A percentile compares a stretch with the other conserved stretches of the same genome.
phyloP scores from a whole-genome alignment of 2,113 vertebrate species.

The Madoqua kirkii region DNA sequence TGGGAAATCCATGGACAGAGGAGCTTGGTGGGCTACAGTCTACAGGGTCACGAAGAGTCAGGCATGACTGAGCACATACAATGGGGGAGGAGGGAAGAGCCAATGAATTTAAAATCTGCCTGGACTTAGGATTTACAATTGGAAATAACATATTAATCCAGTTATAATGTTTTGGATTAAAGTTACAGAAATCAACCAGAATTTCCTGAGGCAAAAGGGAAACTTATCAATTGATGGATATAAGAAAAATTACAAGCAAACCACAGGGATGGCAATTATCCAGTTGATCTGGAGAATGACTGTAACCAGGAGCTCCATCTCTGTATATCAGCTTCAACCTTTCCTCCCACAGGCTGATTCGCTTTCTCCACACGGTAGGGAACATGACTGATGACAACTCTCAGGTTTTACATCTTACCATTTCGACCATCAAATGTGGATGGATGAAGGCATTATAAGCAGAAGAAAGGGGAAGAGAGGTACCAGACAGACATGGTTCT shows the following conservation, averaged over 20 bases:
- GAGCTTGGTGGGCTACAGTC: background rate
- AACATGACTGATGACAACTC: background rate
- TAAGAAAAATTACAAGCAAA: background rate
- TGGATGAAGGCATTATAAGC: too few species aligned
- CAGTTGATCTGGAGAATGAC: background rate
- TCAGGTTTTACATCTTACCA: background rate
- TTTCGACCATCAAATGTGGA: background rate
- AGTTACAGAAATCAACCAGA: background rate
- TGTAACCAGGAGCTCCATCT: background rate
- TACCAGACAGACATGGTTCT: background rate
- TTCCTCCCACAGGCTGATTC: background rate
- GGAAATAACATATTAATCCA: background rate
- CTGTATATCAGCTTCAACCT: background rate
- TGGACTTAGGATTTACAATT: background rate
- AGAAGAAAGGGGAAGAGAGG: background rate
- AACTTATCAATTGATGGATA: background rate
- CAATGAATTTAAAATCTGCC: background rate
- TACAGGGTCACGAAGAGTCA: background rate
- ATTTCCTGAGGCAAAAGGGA: background rate
- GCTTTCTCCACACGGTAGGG: background rate
- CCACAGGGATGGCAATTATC: background rate
- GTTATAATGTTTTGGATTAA: background rate
- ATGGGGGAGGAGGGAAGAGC: background rate
- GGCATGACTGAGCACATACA: background rate
- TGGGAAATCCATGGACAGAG: background rate